These are phyloP conservation scores for Patella pellucida DNA, from an alignment of 2,888 invertebrate species.

Conservation along the genomic window DNA sequence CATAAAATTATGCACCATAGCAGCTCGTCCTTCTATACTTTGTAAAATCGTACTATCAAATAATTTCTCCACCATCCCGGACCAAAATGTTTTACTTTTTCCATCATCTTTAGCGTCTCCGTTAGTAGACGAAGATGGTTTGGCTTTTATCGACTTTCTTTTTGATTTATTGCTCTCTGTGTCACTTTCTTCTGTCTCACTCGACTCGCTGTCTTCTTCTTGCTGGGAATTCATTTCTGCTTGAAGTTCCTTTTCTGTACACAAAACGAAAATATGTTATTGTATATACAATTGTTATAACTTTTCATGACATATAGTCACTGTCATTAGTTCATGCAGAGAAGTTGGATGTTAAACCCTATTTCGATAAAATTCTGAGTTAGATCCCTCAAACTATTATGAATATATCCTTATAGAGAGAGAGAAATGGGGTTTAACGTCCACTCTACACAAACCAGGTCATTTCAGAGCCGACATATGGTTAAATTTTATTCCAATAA, in stretches of 20 bases:
- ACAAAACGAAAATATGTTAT: too few species aligned
- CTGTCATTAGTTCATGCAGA: too few species aligned
- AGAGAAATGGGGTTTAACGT: too few species aligned
- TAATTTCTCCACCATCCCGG: conserved; percentile 41
- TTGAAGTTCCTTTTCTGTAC: conserved; percentile 51
- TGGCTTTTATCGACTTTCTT: conserved; percentile 17
- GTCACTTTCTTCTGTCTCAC: conserved; percentile 33
- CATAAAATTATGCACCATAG: conserved; percentile 71
- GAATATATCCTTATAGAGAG: too few species aligned
- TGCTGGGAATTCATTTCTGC: conserved; percentile 48
- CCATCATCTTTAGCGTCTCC: conserved; percentile 23
- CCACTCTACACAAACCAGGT: too few species aligned
- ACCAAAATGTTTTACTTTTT: conserved; percentile 42
- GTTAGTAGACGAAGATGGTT: conserved; percentile 19
- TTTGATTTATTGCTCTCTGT: not conserved
- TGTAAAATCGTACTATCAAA: conserved; percentile 58
- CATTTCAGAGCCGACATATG: too few species aligned
- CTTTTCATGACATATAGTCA: too few species aligned
- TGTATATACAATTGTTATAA: too few species aligned
- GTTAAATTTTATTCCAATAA: too few species aligned
- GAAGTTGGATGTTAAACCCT: too few species aligned
- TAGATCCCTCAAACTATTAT: too few species aligned
- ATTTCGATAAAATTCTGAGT: too few species aligned
- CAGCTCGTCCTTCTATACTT: conserved; percentile 71
- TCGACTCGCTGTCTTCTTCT: conserved; percentile 42